These are phyloP conservation scores for Hirundo rustica DNA, from an alignment of 2,797 vertebrate species.

Conservation along the genomic window DNA sequence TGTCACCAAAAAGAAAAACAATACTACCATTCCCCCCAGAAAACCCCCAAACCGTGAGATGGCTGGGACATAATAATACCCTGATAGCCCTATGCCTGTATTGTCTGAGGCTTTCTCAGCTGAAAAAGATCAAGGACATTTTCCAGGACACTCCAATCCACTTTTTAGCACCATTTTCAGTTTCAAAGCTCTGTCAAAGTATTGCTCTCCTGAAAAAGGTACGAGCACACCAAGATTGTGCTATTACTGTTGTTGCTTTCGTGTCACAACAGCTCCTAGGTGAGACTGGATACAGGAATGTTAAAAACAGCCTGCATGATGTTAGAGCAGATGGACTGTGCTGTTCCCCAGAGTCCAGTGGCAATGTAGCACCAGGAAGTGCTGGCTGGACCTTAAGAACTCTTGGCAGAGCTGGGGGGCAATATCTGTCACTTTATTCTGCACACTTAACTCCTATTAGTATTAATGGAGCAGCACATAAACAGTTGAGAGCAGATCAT, in stretches of 20 bases:
- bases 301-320: not conserved
- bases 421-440: constrained; percentile 55
- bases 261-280: not conserved
- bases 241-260: not conserved
- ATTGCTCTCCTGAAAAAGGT: not conserved
- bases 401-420: constrained; percentile 26
- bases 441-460: constrained; percentile 65
- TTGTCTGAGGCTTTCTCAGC: not conserved
- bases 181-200: not conserved
- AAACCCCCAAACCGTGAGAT: not conserved
- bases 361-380: not conserved
- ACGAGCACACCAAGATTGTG: not conserved
- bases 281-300: not conserved
- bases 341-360: not conserved
- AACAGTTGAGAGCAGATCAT: constrained; percentile 47
- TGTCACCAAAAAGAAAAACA: not conserved
- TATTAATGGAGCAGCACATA: constrained; percentile 42
- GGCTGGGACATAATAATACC: not conserved
- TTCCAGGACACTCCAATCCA: not conserved
- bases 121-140: not conserved
- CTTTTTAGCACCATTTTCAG: not conserved
- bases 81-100: not conserved
- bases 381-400: constrained; percentile 22
- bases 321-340: not conserved
- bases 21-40: rapidly evolving